Evolutionary conservation across 2,888 invertebrate species (phyloP).

Genomic region (Thecocarcelia acutangulata): DNA sequence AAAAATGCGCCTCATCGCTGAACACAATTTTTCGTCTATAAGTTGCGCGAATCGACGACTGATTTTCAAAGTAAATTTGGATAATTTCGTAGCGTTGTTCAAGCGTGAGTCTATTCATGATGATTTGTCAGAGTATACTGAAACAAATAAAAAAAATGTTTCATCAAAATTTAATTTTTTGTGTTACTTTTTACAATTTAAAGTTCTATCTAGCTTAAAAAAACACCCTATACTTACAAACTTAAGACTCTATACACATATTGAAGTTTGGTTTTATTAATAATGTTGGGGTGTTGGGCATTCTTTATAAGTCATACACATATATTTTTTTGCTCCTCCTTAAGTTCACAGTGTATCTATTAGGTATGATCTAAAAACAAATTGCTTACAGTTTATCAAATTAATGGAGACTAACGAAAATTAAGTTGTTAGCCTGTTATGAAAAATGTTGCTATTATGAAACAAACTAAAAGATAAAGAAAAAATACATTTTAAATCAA

Average conservation of each 20-base stretch:
- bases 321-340: neutral
- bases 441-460: constrained; percentile 22
- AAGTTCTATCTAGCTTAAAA: no score
- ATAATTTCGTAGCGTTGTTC: no score
- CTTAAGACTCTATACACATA: neutral
- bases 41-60: no score
- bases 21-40: no score
- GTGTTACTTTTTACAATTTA: no score
- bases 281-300: constrained; percentile 48
- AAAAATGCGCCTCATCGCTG: no score
- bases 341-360: neutral
- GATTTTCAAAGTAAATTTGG: no score
- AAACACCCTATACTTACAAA: neutral
- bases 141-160: no score
- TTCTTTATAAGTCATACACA: constrained; percentile 59
- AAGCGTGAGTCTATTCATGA: no score
- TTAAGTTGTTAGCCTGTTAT: constrained; percentile 39
- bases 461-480: no score
- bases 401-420: constrained; percentile 48
- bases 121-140: no score
- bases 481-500: neutral
- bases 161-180: no score
- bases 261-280: constrained; percentile 30
- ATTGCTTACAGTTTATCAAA: constrained; percentile 62
- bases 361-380: constrained; percentile 49